Evolutionary conservation across 2,113 vertebrate genomes (phyloP).

Genomic region (Oreochromis tanganicae): DNA sequence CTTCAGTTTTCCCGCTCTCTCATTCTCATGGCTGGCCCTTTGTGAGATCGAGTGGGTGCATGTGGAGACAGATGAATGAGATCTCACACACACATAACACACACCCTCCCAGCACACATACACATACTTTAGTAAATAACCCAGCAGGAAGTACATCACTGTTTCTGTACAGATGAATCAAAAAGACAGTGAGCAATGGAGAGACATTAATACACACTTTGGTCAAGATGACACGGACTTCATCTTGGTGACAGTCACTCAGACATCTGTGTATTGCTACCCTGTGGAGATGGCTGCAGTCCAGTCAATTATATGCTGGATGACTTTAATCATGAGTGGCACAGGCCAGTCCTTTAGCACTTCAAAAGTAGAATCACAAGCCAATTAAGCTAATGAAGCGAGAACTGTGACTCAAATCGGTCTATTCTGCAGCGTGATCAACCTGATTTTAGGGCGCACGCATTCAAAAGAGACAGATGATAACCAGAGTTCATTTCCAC

Average conservation of each 20-base stretch:
- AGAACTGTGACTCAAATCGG: conserved; percentile 22
- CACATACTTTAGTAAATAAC: conserved; percentile 63
- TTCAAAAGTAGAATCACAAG: conserved; percentile 47
- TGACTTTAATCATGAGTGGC: conserved; percentile 57
- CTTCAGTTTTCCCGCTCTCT: conserved; percentile 62
- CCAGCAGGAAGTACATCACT: conserved; percentile 65
- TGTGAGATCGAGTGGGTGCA: conserved; percentile 68
- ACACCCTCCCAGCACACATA: conserved; percentile 18
- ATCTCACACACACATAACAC: conserved; percentile 42
- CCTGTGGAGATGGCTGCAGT: conserved; percentile 52
- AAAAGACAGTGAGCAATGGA: conserved; percentile 31
- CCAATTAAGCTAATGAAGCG: conserved; percentile 47
- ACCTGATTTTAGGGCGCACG: conserved; percentile 12
- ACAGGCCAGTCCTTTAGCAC: conserved; percentile 47
- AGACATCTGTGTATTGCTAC: conserved; percentile 62
- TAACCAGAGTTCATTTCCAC: not conserved
- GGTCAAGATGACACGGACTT: conserved; percentile 56
- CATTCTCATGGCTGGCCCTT: conserved; percentile 59
- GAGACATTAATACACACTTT: conserved; percentile 51
- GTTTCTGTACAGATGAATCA: conserved; percentile 63
- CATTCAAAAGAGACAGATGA: not conserved
- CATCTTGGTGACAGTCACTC: conserved; percentile 49
- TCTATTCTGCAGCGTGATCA: conserved; percentile 13
- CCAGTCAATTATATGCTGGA: conserved; percentile 60
- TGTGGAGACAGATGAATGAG: conserved; percentile 71